These are phyloP conservation scores for Chrysomallon squamiferum DNA, from an alignment of 1,140 invertebrate species.

Conservation along the genomic window DNA sequence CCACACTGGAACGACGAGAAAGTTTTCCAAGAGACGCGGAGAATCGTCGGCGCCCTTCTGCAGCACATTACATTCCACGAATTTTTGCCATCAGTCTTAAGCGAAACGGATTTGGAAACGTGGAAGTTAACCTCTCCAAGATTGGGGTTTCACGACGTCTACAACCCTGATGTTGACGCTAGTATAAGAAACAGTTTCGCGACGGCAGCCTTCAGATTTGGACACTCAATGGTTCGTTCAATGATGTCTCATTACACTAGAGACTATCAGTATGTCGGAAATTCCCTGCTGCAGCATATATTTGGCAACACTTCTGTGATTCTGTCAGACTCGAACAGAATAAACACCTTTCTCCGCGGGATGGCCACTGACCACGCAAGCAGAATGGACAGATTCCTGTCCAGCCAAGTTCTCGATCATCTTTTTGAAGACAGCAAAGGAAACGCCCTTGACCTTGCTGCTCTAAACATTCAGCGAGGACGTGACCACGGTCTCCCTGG, in stretches of 20 bases:
- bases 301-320: constrained; percentile 17
- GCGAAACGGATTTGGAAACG: constrained; percentile 63
- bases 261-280: neutral
- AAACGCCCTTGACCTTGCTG: constrained; percentile 15
- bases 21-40: constrained; percentile 63
- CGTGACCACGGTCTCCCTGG: constrained; percentile 84
- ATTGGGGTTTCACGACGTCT: constrained; percentile 3
- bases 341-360: constrained; percentile 13
- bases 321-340: neutral
- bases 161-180: constrained; percentile 69
- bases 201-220: constrained; percentile 65
- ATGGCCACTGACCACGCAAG: neutral
- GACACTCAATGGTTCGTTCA: neutral
- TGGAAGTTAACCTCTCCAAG: constrained; percentile 34
- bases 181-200: constrained; percentile 73
- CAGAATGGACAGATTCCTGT: constrained; percentile 77
- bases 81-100: constrained; percentile 83
- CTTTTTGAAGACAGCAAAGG: constrained; percentile 70
- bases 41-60: constrained; percentile 87
- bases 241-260: neutral
- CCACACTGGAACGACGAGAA: too few species aligned
- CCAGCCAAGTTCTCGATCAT: constrained; percentile 90
- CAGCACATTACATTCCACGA: constrained; percentile 88
- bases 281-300: neutral
- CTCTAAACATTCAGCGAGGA: constrained; percentile 68